Percentiles rank a stretch among this genome's conserved stretches.
Conservation (phyloP, 1,140 invertebrate genomes). For the Drosophila pallidifrons region DNA sequence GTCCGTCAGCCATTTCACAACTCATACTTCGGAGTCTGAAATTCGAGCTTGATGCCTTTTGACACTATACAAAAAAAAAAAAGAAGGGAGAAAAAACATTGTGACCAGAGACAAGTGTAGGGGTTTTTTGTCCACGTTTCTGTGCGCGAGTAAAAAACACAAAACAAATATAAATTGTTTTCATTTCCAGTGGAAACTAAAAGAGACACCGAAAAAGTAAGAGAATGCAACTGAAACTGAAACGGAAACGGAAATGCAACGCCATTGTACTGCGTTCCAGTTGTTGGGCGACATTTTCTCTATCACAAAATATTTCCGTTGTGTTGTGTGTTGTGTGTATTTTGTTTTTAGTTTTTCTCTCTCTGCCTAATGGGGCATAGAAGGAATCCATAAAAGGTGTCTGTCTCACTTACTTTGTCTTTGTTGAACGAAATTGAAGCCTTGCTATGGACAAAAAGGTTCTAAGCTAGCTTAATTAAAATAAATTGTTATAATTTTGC, state of each 20-base stretch:
- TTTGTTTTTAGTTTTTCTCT: conserved; percentile 5
- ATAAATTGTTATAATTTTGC: conserved; percentile 55
- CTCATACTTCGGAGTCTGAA: conserved; percentile 14
- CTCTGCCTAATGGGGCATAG: conserved; percentile 19
- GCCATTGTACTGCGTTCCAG: conserved; percentile 61
- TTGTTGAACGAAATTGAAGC: background rate
- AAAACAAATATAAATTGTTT: conserved; percentile 27
- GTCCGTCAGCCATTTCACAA: conserved; percentile 9
- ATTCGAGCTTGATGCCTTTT: conserved; percentile 16
- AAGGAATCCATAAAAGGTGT: conserved; percentile 4
- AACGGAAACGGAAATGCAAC: conserved; percentile 75
- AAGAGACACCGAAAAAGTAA: conserved; percentile 14
- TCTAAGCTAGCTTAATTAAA: conserved; percentile 50
- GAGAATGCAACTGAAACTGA: conserved; percentile 42
- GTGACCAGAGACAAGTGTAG: conserved; percentile 9
- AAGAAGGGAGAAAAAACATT: conserved; percentile 3
- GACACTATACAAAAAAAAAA: conserved; percentile 2
- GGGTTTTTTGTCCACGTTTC: conserved; percentile 35
- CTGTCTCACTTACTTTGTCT: conserved; percentile 1
- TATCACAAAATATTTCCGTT: conserved; percentile 40
- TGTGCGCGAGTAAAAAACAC: conserved; percentile 1
- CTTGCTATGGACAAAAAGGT: conserved; percentile 1
- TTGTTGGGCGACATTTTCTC: conserved; percentile 54
- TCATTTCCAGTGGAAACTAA: conserved; percentile 63
- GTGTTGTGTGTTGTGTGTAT: background rate